Evolutionary conservation across 2,797 vertebrate species (phyloP).

Genomic region (Peromyscus aztecus): DNA sequence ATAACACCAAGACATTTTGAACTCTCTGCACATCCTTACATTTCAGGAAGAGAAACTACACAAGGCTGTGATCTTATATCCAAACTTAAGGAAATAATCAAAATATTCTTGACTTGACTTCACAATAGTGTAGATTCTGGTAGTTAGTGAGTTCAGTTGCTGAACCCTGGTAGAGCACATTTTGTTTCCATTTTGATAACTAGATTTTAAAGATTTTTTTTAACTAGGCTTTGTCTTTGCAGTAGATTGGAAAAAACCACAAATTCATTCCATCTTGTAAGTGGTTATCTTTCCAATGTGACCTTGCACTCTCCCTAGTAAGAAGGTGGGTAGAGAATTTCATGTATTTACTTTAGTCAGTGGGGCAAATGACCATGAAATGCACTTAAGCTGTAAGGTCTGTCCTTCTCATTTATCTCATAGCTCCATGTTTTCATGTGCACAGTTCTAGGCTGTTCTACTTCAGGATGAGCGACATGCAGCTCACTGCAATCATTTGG

Average conservation of each 20-base stretch:
- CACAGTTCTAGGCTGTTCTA: neutral
- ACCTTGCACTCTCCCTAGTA: neutral
- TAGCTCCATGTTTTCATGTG: neutral
- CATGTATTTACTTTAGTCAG: neutral
- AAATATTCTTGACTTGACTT: conserved; percentile 12
- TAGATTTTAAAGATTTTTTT: neutral
- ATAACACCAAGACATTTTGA: conserved; percentile 17
- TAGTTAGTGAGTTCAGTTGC: neutral
- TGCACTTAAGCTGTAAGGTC: neutral
- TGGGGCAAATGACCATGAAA: neutral
- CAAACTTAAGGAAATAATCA: neutral
- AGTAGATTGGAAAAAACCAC: neutral
- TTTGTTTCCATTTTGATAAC: neutral
- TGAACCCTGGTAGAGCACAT: neutral
- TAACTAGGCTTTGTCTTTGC: neutral
- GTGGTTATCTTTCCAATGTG: neutral
- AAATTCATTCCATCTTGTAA: neutral
- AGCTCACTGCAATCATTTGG: neutral
- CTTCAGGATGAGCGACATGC: neutral
- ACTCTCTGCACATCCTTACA: neutral
- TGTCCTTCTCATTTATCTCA: neutral
- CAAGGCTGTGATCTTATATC: neutral
- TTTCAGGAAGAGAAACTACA: conserved; percentile 14
- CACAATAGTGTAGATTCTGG: neutral
- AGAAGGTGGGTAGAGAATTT: neutral